Evolutionary conservation across 2,797 vertebrate genomes (phyloP).

Genomic region (Cercopithecus neglectus): DNA sequence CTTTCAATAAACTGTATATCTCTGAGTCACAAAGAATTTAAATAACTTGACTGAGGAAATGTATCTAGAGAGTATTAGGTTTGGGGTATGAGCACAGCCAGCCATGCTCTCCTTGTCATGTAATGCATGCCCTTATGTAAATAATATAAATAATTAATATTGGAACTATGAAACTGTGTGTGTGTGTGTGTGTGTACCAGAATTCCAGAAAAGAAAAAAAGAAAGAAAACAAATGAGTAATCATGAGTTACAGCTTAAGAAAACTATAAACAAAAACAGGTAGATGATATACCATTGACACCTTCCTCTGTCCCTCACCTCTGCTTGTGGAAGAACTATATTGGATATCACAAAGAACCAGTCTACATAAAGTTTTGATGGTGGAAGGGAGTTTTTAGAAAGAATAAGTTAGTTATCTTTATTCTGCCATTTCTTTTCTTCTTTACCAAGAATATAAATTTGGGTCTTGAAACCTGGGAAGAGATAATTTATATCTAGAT

Average conservation of each 20-base stretch:
- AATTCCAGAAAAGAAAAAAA: neutral
- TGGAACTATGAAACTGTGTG: neutral
- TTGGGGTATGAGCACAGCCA: neutral
- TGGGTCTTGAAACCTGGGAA: neutral
- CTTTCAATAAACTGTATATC: neutral
- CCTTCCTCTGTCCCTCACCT: rapidly evolving
- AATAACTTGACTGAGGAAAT: neutral
- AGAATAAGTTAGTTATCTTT: neutral
- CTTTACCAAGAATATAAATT: neutral
- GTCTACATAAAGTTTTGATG: neutral
- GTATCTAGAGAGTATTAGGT: neutral
- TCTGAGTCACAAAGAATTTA: neutral
- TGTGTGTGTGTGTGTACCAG: too few species aligned
- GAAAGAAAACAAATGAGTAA: neutral
- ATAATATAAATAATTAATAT: neutral
- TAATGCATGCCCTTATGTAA: neutral
- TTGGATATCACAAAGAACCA: neutral
- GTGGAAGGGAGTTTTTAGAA: neutral
- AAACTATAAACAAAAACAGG: neutral
- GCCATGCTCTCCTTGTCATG: rapidly evolving
- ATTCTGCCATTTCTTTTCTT: neutral
- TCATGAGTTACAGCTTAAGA: neutral
- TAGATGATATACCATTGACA: rapidly evolving
- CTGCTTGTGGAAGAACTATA: neutral
- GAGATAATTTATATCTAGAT: neutral